phyloP scores from a whole-genome alignment of 2,888 invertebrate species.

The Drosophila borborema region DNA sequence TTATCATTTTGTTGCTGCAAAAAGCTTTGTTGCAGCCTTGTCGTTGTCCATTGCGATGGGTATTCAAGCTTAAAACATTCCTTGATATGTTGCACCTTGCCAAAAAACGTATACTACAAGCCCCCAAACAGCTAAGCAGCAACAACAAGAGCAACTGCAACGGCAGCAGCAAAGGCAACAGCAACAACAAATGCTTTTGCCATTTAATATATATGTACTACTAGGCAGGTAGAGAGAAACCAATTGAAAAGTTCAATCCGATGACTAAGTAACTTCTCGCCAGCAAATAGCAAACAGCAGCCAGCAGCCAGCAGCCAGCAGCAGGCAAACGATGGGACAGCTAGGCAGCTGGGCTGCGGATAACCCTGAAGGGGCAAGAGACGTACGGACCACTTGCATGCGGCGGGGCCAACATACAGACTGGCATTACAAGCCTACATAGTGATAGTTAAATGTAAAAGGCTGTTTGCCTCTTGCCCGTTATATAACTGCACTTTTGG shows the following conservation, averaged over 20 bases:
- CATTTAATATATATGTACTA: constrained; percentile 43
- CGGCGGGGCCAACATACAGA: constrained; percentile 30
- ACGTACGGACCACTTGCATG: constrained; percentile 25
- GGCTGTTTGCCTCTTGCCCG: constrained; percentile 63
- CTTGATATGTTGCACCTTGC: constrained; percentile 44
- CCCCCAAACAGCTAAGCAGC: constrained; percentile 16
- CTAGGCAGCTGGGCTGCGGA: constrained; percentile 21
- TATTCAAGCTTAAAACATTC: constrained; percentile 21
- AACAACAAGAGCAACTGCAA: neutral
- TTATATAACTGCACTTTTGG: constrained; percentile 75
- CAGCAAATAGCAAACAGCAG: constrained; percentile 23
- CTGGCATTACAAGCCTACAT: constrained; percentile 34
- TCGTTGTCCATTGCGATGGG: constrained; percentile 1
- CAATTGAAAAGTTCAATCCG: constrained; percentile 44
- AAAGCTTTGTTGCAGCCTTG: neutral
- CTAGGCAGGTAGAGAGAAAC: constrained; percentile 22
- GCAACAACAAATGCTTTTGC: constrained; percentile 27
- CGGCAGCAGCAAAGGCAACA: neutral
- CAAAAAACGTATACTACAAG: constrained; percentile 30
- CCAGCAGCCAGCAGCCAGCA: constrained; percentile 12
- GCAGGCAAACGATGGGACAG: neutral
- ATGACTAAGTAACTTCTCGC: constrained; percentile 52
- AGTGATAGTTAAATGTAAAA: constrained; percentile 63
- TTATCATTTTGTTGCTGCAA: neutral
- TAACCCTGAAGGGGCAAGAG: constrained; percentile 54